Evolutionary conservation across 2,888 invertebrate species (phyloP).

Genomic region (Drosophila macrospina): DNA sequence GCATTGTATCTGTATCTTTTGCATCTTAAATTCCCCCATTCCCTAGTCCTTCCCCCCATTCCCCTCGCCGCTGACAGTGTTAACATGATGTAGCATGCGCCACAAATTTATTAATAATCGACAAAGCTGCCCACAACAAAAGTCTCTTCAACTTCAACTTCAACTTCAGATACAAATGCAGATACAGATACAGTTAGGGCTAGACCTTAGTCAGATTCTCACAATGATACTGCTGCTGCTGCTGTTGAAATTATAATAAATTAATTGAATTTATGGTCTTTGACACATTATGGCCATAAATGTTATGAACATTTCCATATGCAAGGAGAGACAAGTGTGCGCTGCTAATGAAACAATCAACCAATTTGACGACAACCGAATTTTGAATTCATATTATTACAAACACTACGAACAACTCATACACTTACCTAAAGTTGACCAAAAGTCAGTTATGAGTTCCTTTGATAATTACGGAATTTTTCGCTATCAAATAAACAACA

Average conservation of each 20-base stretch:
- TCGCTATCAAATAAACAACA: not conserved
- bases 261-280: constrained; percentile 82
- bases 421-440: constrained; percentile 13
- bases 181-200: constrained; percentile 40
- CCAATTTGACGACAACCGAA: constrained; percentile 39
- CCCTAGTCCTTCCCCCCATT: no score
- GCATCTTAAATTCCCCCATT: constrained; percentile 25
- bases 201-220: not conserved
- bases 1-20: constrained; percentile 51
- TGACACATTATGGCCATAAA: constrained; percentile 82
- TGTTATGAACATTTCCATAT: constrained; percentile 55
- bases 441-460: not conserved
- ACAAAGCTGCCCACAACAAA: constrained; percentile 39
- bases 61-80: constrained; percentile 45
- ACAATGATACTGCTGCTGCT: constrained; percentile 14
- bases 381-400: not conserved
- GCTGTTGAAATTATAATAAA: constrained; percentile 79
- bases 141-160: no score
- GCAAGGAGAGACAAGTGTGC: constrained; percentile 45
- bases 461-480: not conserved
- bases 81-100: constrained; percentile 74
- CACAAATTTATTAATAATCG: constrained; percentile 68
- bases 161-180: constrained; percentile 15
- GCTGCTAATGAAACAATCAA: constrained; percentile 75
- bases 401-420: constrained; percentile 6